A percentile compares a stretch with the other conserved stretches of the same genome.
Evolutionary conservation across 2,888 invertebrate genomes (phyloP).

Genomic region (Ennomos fuscantarius): DNA sequence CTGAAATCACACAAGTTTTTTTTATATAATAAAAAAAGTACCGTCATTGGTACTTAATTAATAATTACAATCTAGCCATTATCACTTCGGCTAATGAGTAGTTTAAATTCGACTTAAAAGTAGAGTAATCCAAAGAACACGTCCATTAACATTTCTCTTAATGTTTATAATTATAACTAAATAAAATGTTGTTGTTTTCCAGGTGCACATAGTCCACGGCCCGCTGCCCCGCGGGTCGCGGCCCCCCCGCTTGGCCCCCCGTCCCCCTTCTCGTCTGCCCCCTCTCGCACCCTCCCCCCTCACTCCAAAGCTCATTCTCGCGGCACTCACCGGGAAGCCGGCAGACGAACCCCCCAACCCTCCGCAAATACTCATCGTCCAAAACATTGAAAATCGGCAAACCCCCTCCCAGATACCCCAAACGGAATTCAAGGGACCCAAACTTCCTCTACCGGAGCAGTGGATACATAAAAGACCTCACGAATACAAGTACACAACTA

Average conservation of each 20-base stretch:
- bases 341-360: constrained; percentile 47
- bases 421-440: constrained; percentile 55
- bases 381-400: constrained; percentile 37
- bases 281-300: constrained; percentile 33
- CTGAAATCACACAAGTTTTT: too few species aligned
- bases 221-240: constrained; percentile 41
- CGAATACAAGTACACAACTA: constrained; percentile 71
- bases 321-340: constrained; percentile 44
- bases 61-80: too few species aligned
- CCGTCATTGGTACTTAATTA: too few species aligned
- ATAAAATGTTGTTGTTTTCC: constrained; percentile 35
- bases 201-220: constrained; percentile 73
- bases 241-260: constrained; percentile 40
- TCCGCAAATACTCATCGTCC: constrained; percentile 52
- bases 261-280: constrained; percentile 30
- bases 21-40: too few species aligned
- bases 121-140: too few species aligned
- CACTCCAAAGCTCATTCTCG: constrained; percentile 44
- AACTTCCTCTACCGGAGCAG: constrained; percentile 74
- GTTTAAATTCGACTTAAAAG: too few species aligned
- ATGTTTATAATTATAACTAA: too few species aligned
- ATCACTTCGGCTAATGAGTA: too few species aligned
- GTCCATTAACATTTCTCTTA: too few species aligned
- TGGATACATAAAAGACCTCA: constrained; percentile 74
- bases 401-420: constrained; percentile 39